Conservation (phyloP, 1,140 invertebrate species). For the Anastrepha obliqua region DNA sequence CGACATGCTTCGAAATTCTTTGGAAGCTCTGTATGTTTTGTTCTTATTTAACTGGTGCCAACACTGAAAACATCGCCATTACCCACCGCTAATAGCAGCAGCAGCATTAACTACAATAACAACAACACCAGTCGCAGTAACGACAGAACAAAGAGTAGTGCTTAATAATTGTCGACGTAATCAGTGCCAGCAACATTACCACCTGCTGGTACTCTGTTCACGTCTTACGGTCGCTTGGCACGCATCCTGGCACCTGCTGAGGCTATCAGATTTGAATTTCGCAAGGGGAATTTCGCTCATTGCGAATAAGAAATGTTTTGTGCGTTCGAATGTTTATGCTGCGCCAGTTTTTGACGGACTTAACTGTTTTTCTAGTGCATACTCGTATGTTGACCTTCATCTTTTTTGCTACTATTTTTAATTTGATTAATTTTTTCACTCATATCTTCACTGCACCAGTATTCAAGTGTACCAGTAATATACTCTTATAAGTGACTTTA, state of each 20-base stretch:
- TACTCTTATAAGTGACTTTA: too few relatives aligned
- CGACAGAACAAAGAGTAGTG: neutral
- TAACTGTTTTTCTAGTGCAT: neutral
- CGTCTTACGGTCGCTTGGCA: neutral
- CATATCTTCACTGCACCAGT: too few relatives aligned
- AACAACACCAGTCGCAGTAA: neutral
- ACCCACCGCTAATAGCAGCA: neutral
- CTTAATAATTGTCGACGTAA: constrained; percentile 47
- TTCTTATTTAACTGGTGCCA: neutral
- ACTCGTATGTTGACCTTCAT: too few relatives aligned
- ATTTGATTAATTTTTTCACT: too few relatives aligned
- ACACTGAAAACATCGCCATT: neutral
- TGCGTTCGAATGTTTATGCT: neutral
- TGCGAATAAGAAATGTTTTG: neutral
- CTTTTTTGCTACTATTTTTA: too few relatives aligned
- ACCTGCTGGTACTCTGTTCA: neutral
- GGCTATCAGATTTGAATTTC: neutral
- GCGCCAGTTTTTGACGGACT: neutral
- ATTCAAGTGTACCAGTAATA: too few relatives aligned
- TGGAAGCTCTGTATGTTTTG: neutral
- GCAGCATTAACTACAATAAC: too few relatives aligned
- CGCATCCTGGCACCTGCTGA: constrained; percentile 45
- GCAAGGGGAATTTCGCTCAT: neutral
- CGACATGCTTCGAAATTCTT: neutral
- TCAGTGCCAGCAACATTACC: neutral